A percentile compares a stretch with the other conserved stretches of the same genome.
Evolutionary conservation across 1,140 invertebrate species (phyloP).

Genomic region (Cardiocondyla obscurior): DNA sequence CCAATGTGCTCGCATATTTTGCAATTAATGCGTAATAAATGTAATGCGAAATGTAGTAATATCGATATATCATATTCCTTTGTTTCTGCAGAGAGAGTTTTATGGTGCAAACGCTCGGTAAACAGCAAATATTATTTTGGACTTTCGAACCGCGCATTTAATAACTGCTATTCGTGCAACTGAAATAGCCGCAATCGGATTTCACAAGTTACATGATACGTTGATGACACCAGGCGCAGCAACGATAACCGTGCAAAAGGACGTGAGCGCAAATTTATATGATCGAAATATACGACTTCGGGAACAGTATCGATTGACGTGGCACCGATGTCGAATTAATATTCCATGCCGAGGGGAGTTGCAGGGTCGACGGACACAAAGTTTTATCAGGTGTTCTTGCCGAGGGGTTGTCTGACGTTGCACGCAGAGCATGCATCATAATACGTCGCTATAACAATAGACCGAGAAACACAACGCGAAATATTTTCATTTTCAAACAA

Average conservation of each 20-base stretch:
- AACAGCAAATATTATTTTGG: neutral
- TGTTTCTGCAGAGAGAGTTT: neutral
- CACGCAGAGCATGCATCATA: neutral
- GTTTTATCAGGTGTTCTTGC: constrained; percentile 39
- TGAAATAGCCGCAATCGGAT: neutral
- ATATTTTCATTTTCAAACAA: neutral
- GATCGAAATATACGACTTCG: constrained; percentile 8
- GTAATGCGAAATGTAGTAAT: neutral
- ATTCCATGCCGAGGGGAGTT: constrained; percentile 46
- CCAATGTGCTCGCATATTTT: neutral
- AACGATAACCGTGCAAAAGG: too few relatives aligned
- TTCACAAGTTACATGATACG: neutral
- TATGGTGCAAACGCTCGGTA: too few relatives aligned
- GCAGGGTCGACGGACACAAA: constrained; percentile 49
- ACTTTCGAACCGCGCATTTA: neutral
- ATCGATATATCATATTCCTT: neutral
- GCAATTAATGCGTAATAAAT: neutral
- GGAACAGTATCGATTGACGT: constrained; percentile 59
- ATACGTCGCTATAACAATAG: constrained; percentile 21
- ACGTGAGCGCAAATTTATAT: neutral
- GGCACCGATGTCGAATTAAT: constrained; percentile 64
- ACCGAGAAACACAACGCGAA: neutral
- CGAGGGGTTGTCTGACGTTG: constrained; percentile 24
- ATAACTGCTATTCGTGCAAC: neutral
- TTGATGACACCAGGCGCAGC: neutral